Base-by-base conservation (phyloP, 2,797 vertebrate genomes). In the Acanthurus leucopareius region DNA sequence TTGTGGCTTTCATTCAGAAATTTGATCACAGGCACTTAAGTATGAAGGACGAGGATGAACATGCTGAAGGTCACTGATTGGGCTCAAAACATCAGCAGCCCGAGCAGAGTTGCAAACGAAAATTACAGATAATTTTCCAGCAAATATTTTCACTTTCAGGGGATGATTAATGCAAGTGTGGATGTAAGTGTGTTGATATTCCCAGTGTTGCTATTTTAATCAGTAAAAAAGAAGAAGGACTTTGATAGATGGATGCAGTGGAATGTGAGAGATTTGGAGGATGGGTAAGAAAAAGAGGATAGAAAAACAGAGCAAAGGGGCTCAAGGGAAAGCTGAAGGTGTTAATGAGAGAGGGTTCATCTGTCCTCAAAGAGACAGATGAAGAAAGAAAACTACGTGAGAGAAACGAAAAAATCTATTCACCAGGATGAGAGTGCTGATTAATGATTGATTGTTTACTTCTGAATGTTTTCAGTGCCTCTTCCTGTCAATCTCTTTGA, bases 361-460 rank as follows among this genome's bases (percentile, higher is more conserved):
- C n/a, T n/a, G n/a, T n/a, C n/a, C n/a, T n/a, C 15, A 87, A 56
- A 32, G 58, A 57, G 61, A 77, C 69, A n/a, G 72, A 62, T 63
- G 10, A 38, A 63, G 40, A 28, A 63, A 76, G 73, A 64, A 77
- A 66, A 28, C 47, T 25, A 42, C 22, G 58, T n/a, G 40, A 44
- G 45, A 22, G 14, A 42, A 59, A 64, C 48, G 59, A 28, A 62
- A 82, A 71, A 74, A 83, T 44, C 73, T 59, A 81, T 80, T 76
- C 71, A 77, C 45, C 56, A 59, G 59, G 57, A 25, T 48, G 61
- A 70, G 66, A 47, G 56, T 57, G 49, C 70, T 70, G 81, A 90
- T 74, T 87, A 78, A 83, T 70, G 81, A 73, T 84, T 19, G 84
- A 81, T 77, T 83, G 69, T 69, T 82, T 65, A 68, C 63, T 59